Percentiles rank a stretch among this genome's conserved stretches.
Conservation (phyloP, 2,113 vertebrate genomes). For the Acinonyx jubatus region DNA sequence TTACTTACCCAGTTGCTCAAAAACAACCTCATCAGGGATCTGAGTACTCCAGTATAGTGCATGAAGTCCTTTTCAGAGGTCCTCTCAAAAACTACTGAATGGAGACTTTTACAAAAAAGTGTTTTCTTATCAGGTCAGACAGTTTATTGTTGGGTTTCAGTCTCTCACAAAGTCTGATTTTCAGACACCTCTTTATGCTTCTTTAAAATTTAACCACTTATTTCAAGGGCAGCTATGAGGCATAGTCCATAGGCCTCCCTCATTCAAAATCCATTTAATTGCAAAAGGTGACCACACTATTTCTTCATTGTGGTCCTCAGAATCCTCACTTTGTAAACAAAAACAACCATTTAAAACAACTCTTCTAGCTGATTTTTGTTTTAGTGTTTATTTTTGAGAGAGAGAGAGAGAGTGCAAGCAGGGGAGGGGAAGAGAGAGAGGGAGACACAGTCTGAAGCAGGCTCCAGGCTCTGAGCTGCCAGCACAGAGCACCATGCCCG, state of each 20-base stretch:
- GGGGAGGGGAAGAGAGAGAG: no score
- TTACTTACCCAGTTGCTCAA: neutral
- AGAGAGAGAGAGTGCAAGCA: no score
- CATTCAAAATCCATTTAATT: neutral
- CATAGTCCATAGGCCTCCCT: neutral
- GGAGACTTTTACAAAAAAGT: neutral
- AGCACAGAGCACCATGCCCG: no score
- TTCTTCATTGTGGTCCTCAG: neutral
- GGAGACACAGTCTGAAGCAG: no score
- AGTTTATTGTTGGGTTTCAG: constrained; percentile 29
- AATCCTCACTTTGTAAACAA: constrained; percentile 31
- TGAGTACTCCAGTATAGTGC: neutral
- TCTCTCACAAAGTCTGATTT: neutral
- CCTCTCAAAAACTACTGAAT: neutral
- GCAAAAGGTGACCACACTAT: neutral
- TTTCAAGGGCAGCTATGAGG: neutral
- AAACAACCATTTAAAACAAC: neutral
- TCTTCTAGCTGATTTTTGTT: neutral
- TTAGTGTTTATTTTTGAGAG: no score
- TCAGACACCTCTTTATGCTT: neutral
- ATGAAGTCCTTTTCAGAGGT: constrained; percentile 35
- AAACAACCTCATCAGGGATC: neutral
- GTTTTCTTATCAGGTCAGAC: constrained; percentile 19
- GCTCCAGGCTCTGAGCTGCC: no score
- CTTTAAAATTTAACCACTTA: constrained; percentile 11